Evolutionary conservation across 1,140 invertebrate species (phyloP).

Genomic region (Tenebrio molitor): DNA sequence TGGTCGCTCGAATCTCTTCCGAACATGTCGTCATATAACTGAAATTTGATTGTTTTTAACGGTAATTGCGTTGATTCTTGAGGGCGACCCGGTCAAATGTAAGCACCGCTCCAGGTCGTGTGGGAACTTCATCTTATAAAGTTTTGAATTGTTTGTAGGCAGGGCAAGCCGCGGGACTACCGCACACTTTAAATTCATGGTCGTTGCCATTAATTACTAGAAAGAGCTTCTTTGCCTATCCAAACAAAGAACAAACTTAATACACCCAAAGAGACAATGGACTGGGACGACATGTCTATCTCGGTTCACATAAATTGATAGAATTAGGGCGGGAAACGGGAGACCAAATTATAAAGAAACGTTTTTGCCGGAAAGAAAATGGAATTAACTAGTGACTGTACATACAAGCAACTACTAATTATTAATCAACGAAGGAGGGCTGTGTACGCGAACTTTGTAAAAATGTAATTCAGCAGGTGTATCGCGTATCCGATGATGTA

Average conservation of each 20-base stretch:
- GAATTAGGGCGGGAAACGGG: conserved; percentile 26
- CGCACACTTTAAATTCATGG: conserved; percentile 35
- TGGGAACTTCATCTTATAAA: neutral
- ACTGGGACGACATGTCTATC: conserved; percentile 24
- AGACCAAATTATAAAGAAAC: conserved; percentile 28
- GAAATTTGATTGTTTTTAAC: too few species aligned
- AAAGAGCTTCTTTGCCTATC: conserved; percentile 37
- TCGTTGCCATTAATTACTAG: conserved; percentile 35
- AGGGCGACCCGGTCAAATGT: too few species aligned
- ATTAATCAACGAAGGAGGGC: neutral
- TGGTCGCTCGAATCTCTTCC: too few species aligned
- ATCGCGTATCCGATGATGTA: too few species aligned
- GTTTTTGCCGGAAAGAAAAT: conserved; percentile 22
- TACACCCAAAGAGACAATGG: conserved; percentile 17
- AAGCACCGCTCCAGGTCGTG: too few species aligned
- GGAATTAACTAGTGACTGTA: conserved; percentile 6
- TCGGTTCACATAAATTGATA: conserved; percentile 37
- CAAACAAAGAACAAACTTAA: conserved; percentile 40
- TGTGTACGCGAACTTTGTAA: conserved; percentile 5
- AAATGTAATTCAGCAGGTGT: conserved; percentile 14
- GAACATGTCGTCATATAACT: too few species aligned
- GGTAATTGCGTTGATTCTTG: too few species aligned
- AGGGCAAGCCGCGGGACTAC: neutral
- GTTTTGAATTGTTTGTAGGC: conserved; percentile 16
- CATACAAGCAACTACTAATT: conserved; percentile 20